A percentile compares a stretch with the other conserved stretches of the same genome.
Conservation (phyloP, 2,797 vertebrate species). For the Masticophis lateralis region DNA sequence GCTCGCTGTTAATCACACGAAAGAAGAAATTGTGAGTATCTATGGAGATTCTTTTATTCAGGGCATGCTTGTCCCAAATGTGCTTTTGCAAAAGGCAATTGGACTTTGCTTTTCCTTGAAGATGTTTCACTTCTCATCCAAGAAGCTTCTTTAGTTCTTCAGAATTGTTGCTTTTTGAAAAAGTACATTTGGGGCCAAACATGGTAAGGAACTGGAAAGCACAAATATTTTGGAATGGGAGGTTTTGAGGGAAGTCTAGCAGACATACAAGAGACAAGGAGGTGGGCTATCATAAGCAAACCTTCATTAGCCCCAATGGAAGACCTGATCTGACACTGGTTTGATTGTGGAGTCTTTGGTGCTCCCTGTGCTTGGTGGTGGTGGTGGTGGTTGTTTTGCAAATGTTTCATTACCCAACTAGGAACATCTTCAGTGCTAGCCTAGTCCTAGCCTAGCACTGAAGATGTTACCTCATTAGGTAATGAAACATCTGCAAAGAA, state of each 20-base stretch:
- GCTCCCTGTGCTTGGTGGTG: neutral
- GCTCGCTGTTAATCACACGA: accelerated
- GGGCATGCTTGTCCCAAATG: neutral
- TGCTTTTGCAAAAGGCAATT: neutral
- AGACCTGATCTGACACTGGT: neutral
- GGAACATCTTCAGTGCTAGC: neutral
- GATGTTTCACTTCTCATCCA: neutral
- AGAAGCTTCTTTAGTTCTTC: neutral
- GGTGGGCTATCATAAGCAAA: neutral
- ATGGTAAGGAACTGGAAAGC: neutral
- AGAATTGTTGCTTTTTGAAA: neutral
- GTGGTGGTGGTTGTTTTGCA: neutral
- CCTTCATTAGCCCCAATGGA: neutral
- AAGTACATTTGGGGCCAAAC: neutral
- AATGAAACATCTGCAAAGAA: neutral
- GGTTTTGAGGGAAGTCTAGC: neutral
- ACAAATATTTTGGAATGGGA: neutral
- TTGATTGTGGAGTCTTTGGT: neutral
- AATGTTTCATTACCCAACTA: neutral
- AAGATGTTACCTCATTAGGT: neutral
- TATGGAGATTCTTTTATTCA: neutral
- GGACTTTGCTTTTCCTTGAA: neutral
- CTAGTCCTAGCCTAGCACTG: neutral
- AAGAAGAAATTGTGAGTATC: neutral
- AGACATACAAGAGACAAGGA: neutral